Evolutionary conservation across 1,140 invertebrate species (phyloP).

Genomic region (Thalassaphorura encarpata): DNA sequence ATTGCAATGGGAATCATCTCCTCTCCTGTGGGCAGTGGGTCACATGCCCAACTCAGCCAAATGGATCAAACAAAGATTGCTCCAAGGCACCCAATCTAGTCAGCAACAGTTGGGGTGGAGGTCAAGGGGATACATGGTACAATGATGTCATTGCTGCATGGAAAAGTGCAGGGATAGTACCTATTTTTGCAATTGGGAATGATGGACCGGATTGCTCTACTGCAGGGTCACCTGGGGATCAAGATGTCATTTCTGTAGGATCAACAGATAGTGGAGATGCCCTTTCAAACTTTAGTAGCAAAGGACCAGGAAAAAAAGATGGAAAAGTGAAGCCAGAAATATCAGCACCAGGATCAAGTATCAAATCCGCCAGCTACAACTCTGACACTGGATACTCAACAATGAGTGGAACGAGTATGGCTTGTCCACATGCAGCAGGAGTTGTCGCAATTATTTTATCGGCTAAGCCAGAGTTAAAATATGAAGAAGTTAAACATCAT

Average conservation of each 20-base stretch:
- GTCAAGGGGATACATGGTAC: background rate
- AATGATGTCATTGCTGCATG: background rate
- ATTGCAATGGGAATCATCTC: background rate
- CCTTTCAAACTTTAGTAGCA: background rate
- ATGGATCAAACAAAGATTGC: constrained; percentile 7
- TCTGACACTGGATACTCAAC: constrained; percentile 1
- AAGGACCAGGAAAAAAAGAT: background rate
- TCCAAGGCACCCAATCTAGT: background rate
- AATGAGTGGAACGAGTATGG: constrained; percentile 6
- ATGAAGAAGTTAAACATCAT: background rate
- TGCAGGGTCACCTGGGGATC: constrained; percentile 6
- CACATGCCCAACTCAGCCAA: constrained; percentile 5
- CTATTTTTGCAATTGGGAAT: constrained; percentile 12
- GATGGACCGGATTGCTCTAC: background rate
- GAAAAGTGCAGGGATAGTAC: background rate
- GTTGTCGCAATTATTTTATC: constrained; percentile 5
- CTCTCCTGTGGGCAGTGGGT: constrained; percentile 1
- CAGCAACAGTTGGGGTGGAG: constrained; percentile 11
- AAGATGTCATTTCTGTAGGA: constrained; percentile 9
- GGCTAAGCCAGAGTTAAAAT: background rate
- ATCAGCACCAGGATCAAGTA: constrained; percentile 4
- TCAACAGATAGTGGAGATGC: background rate
- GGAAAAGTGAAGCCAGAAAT: constrained; percentile 13
- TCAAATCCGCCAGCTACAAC: background rate
- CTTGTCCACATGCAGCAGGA: constrained; percentile 11